Evolutionary conservation across 2,888 invertebrate species (phyloP).

Genomic region (Pardosa pseudoannulata): DNA sequence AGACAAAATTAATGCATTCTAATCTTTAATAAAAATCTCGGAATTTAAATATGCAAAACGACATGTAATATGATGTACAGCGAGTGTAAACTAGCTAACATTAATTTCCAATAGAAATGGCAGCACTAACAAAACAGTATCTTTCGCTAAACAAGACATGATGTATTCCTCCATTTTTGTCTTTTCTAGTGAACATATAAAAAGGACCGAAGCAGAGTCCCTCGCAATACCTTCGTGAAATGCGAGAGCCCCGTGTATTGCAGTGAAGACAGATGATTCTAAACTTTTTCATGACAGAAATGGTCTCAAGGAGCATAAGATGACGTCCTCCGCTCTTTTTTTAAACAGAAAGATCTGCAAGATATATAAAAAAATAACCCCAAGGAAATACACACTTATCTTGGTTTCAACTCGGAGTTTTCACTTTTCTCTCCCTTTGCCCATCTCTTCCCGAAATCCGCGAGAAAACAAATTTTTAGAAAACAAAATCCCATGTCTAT

Average conservation of each 20-base stretch:
- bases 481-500: conserved; percentile 53
- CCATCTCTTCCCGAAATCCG: conserved; percentile 21
- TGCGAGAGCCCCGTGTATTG: not conserved
- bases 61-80: too few species aligned
- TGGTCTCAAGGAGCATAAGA: conserved; percentile 19
- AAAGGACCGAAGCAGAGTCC: not conserved
- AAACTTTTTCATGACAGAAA: conserved; percentile 57
- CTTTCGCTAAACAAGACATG: too few species aligned
- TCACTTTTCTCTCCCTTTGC: conserved; percentile 17
- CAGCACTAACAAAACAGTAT: too few species aligned
- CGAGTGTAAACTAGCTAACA: too few species aligned
- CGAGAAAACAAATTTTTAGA: conserved; percentile 50
- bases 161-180: not conserved
- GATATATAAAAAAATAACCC: conserved; percentile 25
- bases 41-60: too few species aligned
- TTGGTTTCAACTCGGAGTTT: conserved; percentile 44
- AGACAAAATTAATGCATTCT: too few species aligned
- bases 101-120: too few species aligned
- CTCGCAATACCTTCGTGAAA: conserved; percentile 6
- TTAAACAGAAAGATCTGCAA: conserved; percentile 13
- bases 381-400: conserved; percentile 62
- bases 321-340: conserved; percentile 19
- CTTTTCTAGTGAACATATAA: not conserved
- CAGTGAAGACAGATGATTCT: conserved; percentile 33
- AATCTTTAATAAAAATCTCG: too few species aligned